A percentile compares a stretch with the other conserved stretches of the same genome.
These are phyloP conservation scores for Hartigia nigra DNA, from an alignment of 2,888 invertebrate species.

Conservation along the genomic window DNA sequence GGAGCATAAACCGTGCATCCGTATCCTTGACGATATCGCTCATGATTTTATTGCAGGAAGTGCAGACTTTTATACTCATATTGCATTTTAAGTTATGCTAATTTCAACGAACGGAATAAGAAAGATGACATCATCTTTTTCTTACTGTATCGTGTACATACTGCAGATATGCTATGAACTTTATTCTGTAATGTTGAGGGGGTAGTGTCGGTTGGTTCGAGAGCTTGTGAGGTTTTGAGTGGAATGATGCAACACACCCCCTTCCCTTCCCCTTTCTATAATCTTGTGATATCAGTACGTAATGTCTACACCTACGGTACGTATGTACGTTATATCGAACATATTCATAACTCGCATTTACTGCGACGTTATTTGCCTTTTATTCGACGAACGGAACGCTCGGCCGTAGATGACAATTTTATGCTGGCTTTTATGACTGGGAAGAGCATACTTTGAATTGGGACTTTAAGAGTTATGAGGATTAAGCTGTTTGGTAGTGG, in stretches of 20 bases:
- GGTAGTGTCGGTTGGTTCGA: background rate
- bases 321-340: conserved; percentile 44
- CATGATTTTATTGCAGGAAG: conserved; percentile 47
- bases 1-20: conserved; percentile 29
- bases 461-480: conserved; percentile 40
- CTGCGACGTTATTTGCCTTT: conserved; percentile 48
- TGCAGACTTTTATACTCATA: conserved; percentile 49
- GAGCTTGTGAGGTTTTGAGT: background rate
- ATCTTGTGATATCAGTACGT: conserved; percentile 35
- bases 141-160: background rate
- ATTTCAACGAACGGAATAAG: conserved; percentile 37
- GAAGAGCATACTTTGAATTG: conserved; percentile 55
- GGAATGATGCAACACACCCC: background rate
- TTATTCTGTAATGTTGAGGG: background rate
- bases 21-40: conserved; percentile 31
- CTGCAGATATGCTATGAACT: background rate
- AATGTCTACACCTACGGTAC: background rate
- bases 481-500: conserved; percentile 19
- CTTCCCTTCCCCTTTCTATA: conserved; percentile 14
- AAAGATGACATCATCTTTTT: background rate
- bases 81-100: conserved; percentile 59
- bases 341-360: conserved; percentile 58
- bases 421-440: conserved; percentile 56
- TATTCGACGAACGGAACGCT: conserved; percentile 46
- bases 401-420: conserved; percentile 56